phyloP scores from a whole-genome alignment of 2,797 vertebrate genomes.

The Schizopygopsis malacanthus region DNA sequence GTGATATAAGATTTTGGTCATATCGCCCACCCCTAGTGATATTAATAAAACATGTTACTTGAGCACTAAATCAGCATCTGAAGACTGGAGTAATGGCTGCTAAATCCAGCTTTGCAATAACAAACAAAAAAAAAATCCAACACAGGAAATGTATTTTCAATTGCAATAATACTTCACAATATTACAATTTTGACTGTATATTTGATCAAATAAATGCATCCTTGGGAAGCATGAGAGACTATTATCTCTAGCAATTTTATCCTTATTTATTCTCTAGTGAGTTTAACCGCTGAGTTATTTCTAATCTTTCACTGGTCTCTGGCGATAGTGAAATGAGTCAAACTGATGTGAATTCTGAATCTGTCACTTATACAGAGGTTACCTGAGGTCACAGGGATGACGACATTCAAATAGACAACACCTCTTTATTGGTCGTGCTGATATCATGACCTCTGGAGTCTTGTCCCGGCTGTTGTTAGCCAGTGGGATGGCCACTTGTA shows the following conservation, averaged over 20 bases:
- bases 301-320: neutral
- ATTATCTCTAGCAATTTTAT: neutral
- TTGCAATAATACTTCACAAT: neutral
- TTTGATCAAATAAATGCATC: neutral
- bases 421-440: neutral
- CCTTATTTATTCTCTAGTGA: neutral
- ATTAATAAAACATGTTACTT: neutral
- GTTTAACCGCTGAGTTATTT: neutral
- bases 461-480: neutral
- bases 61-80: neutral
- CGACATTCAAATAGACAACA: conserved; percentile 1
- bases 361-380: neutral
- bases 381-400: neutral
- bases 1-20: neutral
- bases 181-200: neutral
- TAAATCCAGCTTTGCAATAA: too few relatives aligned
- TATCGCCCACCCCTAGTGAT: neutral
- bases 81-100: neutral
- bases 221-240: neutral
- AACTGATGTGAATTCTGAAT: neutral
- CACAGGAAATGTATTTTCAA: neutral
- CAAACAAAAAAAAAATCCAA: neutral
- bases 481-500: conserved; percentile 17
- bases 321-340: neutral
- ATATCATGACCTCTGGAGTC: conserved; percentile 36